Evolutionary conservation across 2,888 invertebrate genomes (phyloP), one percentile per base, ranked within the genome.

Genomic region (Ditula angustiorana): DNA sequence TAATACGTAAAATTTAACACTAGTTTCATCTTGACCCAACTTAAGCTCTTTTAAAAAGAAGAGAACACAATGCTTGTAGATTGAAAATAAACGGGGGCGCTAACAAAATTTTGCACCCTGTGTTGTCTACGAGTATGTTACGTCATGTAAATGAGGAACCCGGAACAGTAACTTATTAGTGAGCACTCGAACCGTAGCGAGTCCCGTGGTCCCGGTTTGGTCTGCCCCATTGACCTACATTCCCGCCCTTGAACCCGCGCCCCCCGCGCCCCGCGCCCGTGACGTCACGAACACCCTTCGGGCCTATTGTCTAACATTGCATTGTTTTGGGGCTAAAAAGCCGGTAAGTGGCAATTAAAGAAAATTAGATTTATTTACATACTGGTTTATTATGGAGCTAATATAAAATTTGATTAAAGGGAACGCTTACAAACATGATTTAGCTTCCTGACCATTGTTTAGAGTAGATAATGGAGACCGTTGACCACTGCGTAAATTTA

Each of bases 161-260:
- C 47, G 30, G 47, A 53, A 28, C 47, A 30, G 46, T 52, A 58
- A 53, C 37, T 57, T 58, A 56, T 62, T 62, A 49, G 53, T 52
- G 28, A 44, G 56, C 44, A 47, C 23, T 37, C 53, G 33, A 61
- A 82, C 80, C 79, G 79, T 41, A 79, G 81, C 80, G 75, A 75
- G 79, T 77, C 78, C 85, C 61, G 66, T 53, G 62, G 58, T 67
- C 63, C 58, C 61, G 57, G 64, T 53, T 46, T 28, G 63, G 80
- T 83, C 50, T 52, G 91, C 76, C 85, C 92, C 79, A 90, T 79
- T 92, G 86, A 86, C 92, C 91, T 81, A 90, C 74, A 86, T 92
- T 80, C 74, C 70, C 88, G 90, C 85, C 92, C 92, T 91, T 92
- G 92, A 92, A 91, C 90, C 86, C 79, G 78, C 75, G 71, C 80